phyloP scores from a whole-genome alignment of 2,888 invertebrate genomes.

The Ectropis crepuscularia region DNA sequence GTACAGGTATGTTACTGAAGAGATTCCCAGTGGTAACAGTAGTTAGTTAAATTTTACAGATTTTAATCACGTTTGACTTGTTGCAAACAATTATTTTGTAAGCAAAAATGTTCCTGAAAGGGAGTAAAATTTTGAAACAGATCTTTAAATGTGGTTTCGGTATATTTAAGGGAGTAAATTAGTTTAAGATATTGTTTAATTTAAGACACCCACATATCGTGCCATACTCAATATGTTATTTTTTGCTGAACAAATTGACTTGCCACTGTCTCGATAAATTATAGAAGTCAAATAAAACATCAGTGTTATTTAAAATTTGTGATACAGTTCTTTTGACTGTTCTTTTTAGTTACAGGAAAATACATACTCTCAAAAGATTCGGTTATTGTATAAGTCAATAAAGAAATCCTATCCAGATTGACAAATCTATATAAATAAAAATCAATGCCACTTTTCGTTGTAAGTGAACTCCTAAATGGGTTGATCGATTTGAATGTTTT shows the following conservation, averaged over 20 bases:
- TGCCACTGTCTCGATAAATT: not conserved
- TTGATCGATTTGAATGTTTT: too few relatives aligned
- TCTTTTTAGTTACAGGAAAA: not conserved
- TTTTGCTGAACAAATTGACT: not conserved
- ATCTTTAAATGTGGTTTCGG: constrained; percentile 5
- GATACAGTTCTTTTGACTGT: not conserved
- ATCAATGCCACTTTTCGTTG: too few relatives aligned
- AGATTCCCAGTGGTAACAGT: not conserved
- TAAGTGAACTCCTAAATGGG: too few relatives aligned
- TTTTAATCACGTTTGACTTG: too few relatives aligned
- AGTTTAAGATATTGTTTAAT: constrained; percentile 5
- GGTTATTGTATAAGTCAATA: too few relatives aligned
- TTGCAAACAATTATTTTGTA: not conserved
- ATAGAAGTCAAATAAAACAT: not conserved
- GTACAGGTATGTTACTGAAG: not conserved
- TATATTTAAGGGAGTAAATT: constrained; percentile 11
- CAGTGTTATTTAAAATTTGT: too few relatives aligned
- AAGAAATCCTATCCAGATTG: too few relatives aligned
- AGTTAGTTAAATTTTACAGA: not conserved
- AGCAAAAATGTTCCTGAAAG: not conserved
- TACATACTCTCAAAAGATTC: too few relatives aligned
- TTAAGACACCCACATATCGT: constrained; percentile 45
- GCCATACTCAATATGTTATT: constrained; percentile 52
- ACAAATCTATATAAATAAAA: too few relatives aligned
- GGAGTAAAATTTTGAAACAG: not conserved